phyloP scores from a whole-genome alignment of 2,888 invertebrate species.

The Campoplex capitator region DNA sequence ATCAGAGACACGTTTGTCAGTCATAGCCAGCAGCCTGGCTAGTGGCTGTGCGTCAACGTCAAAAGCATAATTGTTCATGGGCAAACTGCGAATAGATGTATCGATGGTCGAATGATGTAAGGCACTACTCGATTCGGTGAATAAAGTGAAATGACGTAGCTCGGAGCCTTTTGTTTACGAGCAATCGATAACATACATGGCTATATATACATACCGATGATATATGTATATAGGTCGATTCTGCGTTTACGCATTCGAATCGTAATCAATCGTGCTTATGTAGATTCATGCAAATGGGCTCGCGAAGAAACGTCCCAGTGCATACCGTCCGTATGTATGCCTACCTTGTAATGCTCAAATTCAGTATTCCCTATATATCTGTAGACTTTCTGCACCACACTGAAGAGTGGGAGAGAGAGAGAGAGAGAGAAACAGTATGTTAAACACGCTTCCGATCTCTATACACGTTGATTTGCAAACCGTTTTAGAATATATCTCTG shows the following conservation, averaged over 20 bases:
- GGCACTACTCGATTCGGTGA: neutral
- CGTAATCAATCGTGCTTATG: conserved; percentile 74
- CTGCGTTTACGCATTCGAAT: conserved; percentile 51
- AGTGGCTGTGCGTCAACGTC: conserved; percentile 31
- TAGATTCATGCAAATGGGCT: conserved; percentile 74
- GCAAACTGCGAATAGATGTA: conserved; percentile 14
- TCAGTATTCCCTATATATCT: conserved; percentile 25
- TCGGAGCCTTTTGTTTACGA: conserved; percentile 17
- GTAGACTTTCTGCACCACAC: neutral
- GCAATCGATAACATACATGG: conserved; percentile 1
- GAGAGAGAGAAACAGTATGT: conserved; percentile 4
- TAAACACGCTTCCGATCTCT: conserved; percentile 22
- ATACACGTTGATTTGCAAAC: conserved; percentile 37
- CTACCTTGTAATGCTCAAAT: conserved; percentile 34
- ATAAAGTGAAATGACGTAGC: neutral
- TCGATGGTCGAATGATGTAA: conserved; percentile 15
- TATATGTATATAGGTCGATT: neutral
- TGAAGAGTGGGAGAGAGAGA: neutral
- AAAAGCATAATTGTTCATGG: conserved; percentile 10
- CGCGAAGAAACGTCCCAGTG: conserved; percentile 67
- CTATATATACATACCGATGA: neutral
- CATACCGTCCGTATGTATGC: conserved; percentile 5
- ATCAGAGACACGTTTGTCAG: conserved; percentile 24
- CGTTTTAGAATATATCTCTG: conserved; percentile 1
- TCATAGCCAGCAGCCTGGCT: neutral